Evolutionary conservation across 2,888 invertebrate genomes (phyloP), one percentile per base, ranked within the genome.

Genomic region (Homarus gammarus): DNA sequence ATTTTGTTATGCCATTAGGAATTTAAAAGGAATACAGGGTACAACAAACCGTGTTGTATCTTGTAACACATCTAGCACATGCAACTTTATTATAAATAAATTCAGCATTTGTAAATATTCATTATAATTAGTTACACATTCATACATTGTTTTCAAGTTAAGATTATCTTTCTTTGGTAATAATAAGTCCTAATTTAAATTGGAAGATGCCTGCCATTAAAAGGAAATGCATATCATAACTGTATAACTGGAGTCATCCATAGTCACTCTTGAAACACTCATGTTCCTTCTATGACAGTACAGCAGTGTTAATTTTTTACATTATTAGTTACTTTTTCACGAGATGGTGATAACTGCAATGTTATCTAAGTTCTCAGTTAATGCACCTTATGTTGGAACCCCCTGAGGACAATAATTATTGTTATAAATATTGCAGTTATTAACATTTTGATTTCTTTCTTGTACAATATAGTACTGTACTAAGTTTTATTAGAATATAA

Each of bases 191-290:
- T 64, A 12, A 56, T 49, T 12, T 0, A 56, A 27, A 31, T 22
- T 27, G 12, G 64, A 27, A 22, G 27, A 18, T 56, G 8, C 33
- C 12, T 15, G 33, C 31, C 22, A 22, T 77, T 44, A 31, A 12
- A 15, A 27, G n/a, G 31, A 77, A 77, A 3, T 77, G 77, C 49
- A 49, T 79, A 56, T 56, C 56, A 79, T 79, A 56, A 44, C 18
- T 79, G 56, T 56, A 56, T 31, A 31, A 18, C 31, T 22, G 27
- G 8, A 10, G 22, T 75, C 75, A 75, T 75, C 31, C 44, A 64
- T n/a, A 64, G n/a, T 64, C 27, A 8, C 6, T 5, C 27, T 27
- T 64, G 27, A 8, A 27, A 22, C 56, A 64, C 8, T 27, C 27
- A 64, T 0, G n/a, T n/a, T 64, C 27, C 6, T 56, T 12, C 3